Base-by-base conservation (phyloP, 2,888 invertebrate species). In the Halictus quadricinctus region DNA sequence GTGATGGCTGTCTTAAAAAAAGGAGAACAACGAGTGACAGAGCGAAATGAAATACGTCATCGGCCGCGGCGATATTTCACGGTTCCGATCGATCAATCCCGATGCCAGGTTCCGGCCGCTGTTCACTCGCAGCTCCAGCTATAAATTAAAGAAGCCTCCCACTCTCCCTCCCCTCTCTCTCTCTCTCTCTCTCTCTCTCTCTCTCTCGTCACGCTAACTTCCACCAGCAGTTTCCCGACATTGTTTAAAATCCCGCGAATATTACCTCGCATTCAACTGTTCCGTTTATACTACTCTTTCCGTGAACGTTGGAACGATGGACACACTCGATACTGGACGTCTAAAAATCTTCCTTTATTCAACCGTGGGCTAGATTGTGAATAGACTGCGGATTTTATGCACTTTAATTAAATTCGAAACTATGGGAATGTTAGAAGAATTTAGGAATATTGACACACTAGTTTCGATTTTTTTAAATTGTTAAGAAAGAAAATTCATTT, bases 31-130 rank as follows among this genome's bases (percentile, higher is more conserved):
- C 79, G 84, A 82, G 87, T 83, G 90, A 88, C 83, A 84, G 87
- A 48, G 79, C 79, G 82, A 88, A 88, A 88, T 90, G 90, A 90
- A 89, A 89, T 88, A 90, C 87, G 90, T 89, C 90, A 90, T 88
- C 87, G 90, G 73, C 79, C 70, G 76, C 84, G 87, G 85, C 84
- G 88, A 90, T 90, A 87, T 90, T 90, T 88, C 88, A 87, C 80
- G 83, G 89, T 88, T 88, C 85, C 83, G 82, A 76, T 41, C 89
- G 90, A 89, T 90, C 85, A 86, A 90, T 89, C 86, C 70, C 85
- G 85, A 85, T 83, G 78, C 83, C 80, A 85, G 89, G 86, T 90
- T 90, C 86, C 81, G 74, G 73, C 41, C 70, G 66, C 81, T 84
- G 80, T 80, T 76, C 86, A 74, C 48, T 64, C 82, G 72, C 79